Percentiles rank a stretch among this genome's conserved stretches.
Evolutionary conservation across 2,797 vertebrate genomes (phyloP).

Genomic region (Leptoclinus maculatus): DNA sequence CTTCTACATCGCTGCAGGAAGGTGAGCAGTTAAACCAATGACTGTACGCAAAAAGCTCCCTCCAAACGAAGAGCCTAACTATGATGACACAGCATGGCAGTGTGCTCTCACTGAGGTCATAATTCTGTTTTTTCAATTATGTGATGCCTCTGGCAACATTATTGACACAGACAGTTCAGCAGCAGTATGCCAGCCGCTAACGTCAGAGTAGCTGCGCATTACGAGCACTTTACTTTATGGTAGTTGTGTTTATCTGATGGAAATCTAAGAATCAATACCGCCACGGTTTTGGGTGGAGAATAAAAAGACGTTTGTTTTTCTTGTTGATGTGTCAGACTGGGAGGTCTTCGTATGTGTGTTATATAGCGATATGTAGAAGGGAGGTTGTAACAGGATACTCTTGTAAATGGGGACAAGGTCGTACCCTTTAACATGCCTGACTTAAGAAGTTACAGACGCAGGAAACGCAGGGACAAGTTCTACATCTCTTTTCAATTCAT

Average conservation of each 20-base stretch:
- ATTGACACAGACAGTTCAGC: conserved; percentile 36
- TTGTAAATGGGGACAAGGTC: conserved; percentile 80
- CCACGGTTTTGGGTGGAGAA: conserved; percentile 40
- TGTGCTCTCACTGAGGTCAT: conserved; percentile 8
- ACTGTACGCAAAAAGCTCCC: background rate
- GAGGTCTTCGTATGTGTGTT: conserved; percentile 65
- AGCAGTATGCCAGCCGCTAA: conserved; percentile 49
- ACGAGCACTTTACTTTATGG: conserved; percentile 23
- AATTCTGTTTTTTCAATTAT: conserved; percentile 33
- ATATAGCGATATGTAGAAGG: conserved; percentile 43
- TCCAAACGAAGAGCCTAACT: conserved; percentile 23
- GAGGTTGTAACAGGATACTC: conserved; percentile 79
- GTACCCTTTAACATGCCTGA: conserved; percentile 80
- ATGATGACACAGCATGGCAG: conserved; percentile 15
- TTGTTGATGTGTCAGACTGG: conserved; percentile 59
- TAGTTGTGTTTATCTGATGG: conserved; percentile 65
- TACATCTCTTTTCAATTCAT: conserved; percentile 54
- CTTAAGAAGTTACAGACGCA: conserved; percentile 82
- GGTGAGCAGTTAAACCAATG: background rate
- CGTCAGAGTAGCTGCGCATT: background rate
- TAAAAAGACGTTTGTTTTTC: conserved; percentile 68
- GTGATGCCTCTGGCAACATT: conserved; percentile 26
- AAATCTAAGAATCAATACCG: conserved; percentile 58
- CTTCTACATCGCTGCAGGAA: background rate
- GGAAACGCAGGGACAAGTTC: conserved; percentile 43